Conservation (phyloP, 1,140 invertebrate species). For the Cataglyphis hispanica region DNA sequence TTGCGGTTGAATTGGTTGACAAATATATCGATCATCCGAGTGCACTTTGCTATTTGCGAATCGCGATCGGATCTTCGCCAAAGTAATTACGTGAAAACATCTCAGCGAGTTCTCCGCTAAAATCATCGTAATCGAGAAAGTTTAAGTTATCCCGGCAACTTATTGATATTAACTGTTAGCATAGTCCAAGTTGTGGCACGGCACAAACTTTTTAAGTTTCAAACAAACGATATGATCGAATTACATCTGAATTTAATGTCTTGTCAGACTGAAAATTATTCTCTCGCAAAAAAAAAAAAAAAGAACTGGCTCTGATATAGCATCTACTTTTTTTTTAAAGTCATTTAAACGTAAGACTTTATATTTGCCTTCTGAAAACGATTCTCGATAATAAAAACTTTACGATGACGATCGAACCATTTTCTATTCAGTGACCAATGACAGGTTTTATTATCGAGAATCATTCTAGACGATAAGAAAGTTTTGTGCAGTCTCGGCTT, state of each 20-base stretch:
- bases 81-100: slow-evolving; percentile 54
- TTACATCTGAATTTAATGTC: slow-evolving; percentile 13
- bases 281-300: too few relatives aligned
- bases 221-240: not conserved
- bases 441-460: slow-evolving; percentile 9
- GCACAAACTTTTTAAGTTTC: slow-evolving; percentile 12
- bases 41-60: slow-evolving; percentile 51
- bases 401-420: not conserved
- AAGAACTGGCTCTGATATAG: not conserved
- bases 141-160: slow-evolving; percentile 14
- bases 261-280: not conserved
- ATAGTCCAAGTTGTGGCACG: slow-evolving; percentile 10
- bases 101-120: not conserved
- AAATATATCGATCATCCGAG: slow-evolving; percentile 40
- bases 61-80: slow-evolving; percentile 50
- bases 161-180: slow-evolving; percentile 12
- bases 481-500: not conserved
- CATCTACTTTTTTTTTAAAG: not conserved
- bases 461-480: slow-evolving; percentile 15
- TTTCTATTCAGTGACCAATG: slow-evolving; percentile 6
- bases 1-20: not conserved
- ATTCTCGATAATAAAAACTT: slow-evolving; percentile 10
- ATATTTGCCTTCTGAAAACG: slow-evolving; percentile 4
- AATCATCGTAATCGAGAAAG: slow-evolving; percentile 38
- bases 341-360: not conserved